These are phyloP conservation scores for Saccostrea echinata DNA, from an alignment of 1,140 invertebrate species.

Conservation along the genomic window DNA sequence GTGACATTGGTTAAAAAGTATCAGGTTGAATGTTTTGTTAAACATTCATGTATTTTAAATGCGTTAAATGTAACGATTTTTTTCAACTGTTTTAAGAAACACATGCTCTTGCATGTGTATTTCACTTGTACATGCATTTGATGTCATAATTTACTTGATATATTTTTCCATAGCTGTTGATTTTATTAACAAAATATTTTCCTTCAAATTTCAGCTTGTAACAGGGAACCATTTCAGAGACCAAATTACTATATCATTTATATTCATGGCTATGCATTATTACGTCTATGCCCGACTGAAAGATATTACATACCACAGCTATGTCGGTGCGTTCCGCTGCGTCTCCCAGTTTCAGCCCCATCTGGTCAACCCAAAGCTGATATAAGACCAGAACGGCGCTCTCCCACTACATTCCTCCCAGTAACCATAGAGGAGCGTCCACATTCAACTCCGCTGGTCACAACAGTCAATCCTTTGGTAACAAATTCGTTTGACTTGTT, in stretches of 20 bases:
- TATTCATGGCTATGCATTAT: slow-evolving; percentile 7
- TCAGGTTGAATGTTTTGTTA: too few relatives aligned
- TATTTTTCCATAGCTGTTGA: not conserved
- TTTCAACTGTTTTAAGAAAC: too few relatives aligned
- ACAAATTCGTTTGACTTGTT: not conserved
- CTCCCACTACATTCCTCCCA: not conserved
- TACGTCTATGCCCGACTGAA: slow-evolving; percentile 35
- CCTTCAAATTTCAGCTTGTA: slow-evolving; percentile 2
- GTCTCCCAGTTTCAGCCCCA: not conserved
- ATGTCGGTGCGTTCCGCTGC: not conserved
- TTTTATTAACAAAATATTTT: not conserved
- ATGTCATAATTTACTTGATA: too few relatives aligned
- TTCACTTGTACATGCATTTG: too few relatives aligned
- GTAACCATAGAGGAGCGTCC: not conserved
- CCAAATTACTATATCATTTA: slow-evolving; percentile 45
- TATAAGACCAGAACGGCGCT: not conserved
- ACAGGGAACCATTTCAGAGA: slow-evolving; percentile 24
- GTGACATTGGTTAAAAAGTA: too few relatives aligned
- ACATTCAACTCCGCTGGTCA: not conserved
- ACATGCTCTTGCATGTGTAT: too few relatives aligned
- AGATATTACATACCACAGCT: slow-evolving; percentile 24
- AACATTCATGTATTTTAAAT: too few relatives aligned
- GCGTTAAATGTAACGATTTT: too few relatives aligned
- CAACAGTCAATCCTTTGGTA: not conserved
- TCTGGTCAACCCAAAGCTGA: not conserved